phyloP scores from a whole-genome alignment of 1,140 invertebrate species.

The Dendrolimus punctatus region DNA sequence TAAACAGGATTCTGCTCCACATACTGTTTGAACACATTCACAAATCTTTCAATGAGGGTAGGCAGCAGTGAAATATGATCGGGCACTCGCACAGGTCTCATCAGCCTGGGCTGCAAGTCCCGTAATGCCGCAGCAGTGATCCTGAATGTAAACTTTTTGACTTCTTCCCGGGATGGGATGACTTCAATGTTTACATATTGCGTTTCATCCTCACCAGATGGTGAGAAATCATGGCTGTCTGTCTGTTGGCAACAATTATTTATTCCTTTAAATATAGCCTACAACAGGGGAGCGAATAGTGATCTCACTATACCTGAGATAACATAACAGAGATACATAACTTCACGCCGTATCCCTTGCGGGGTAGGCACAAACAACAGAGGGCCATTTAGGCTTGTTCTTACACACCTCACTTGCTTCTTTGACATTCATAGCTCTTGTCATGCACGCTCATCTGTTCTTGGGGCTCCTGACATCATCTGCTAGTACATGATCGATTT shows the following conservation, averaged over 20 bases:
- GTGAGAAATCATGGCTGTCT: constrained; percentile 81
- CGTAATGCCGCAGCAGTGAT: constrained; percentile 85
- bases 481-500: too few species aligned
- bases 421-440: too few species aligned
- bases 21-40: constrained; percentile 86
- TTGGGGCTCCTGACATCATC: too few species aligned
- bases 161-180: constrained; percentile 73
- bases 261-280: neutral
- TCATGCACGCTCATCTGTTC: too few species aligned
- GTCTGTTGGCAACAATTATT: constrained; percentile 54
- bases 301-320: too few species aligned
- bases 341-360: too few species aligned
- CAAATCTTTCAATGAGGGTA: constrained; percentile 86
- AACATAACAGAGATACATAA: too few species aligned
- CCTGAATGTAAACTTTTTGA: constrained; percentile 77
- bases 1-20: constrained; percentile 82
- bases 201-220: constrained; percentile 74
- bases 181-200: constrained; percentile 90
- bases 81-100: constrained; percentile 81
- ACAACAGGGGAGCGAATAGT: neutral
- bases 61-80: constrained; percentile 86
- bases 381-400: too few species aligned
- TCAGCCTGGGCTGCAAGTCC: constrained; percentile 84
- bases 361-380: too few species aligned
- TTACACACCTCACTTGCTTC: too few species aligned